Evolutionary conservation across 2,888 invertebrate species (phyloP).

Genomic region (Aethes cnicana): DNA sequence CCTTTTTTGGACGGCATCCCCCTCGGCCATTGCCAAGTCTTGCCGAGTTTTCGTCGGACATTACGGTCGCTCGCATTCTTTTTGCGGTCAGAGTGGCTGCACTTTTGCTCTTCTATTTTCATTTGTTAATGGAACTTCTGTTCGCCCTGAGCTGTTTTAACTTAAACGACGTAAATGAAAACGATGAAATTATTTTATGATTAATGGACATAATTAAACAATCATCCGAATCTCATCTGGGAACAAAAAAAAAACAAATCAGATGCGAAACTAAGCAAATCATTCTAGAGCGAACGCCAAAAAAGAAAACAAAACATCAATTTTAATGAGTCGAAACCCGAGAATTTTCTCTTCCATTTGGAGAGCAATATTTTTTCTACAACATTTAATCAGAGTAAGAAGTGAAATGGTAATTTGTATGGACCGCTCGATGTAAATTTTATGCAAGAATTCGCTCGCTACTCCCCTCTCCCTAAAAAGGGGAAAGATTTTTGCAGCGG

Average conservation of each 20-base stretch:
- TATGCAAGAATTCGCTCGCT: conserved; percentile 79
- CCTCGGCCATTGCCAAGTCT: conserved; percentile 62
- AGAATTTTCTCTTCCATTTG: conserved; percentile 79
- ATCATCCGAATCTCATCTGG: conserved; percentile 36
- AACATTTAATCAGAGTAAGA: conserved; percentile 82
- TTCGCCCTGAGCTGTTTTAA: conserved; percentile 31
- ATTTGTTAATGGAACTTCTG: conserved; percentile 39
- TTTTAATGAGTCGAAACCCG: conserved; percentile 80
- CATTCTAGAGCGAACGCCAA: conserved; percentile 45
- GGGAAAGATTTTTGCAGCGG: conserved; percentile 80
- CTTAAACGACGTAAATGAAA: conserved; percentile 16
- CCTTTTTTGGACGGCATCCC: conserved; percentile 63
- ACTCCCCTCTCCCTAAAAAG: conserved; percentile 71
- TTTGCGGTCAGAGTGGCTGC: conserved; percentile 35
- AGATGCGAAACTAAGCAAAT: conserved; percentile 55
- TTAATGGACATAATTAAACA: conserved; percentile 30
- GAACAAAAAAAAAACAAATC: conserved; percentile 42
- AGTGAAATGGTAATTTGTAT: conserved; percentile 82
- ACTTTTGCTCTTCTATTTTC: conserved; percentile 35
- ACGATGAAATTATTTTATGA: conserved; percentile 23
- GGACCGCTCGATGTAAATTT: conserved; percentile 82
- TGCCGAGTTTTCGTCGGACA: conserved; percentile 41
- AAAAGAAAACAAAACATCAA: conserved; percentile 72
- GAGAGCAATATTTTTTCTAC: conserved; percentile 81
- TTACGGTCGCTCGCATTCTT: conserved; percentile 37